These are phyloP conservation scores for Charaxes varanes DNA, from an alignment of 1,140 invertebrate species.

Conservation along the genomic window DNA sequence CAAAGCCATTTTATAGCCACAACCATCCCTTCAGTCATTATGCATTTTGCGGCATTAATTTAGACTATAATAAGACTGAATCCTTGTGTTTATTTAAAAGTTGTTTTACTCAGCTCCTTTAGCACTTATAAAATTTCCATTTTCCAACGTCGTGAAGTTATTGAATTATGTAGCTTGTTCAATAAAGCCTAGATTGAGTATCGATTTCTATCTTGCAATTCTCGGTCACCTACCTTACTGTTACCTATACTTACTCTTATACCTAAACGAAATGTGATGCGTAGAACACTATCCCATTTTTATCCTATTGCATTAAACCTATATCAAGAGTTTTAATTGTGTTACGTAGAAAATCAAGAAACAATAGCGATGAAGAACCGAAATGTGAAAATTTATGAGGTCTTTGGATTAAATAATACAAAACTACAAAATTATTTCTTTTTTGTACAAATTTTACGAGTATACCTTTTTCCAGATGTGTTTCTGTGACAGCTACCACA, in stretches of 20 bases:
- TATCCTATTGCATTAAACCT: no score
- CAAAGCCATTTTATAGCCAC: no score
- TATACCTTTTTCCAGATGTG: slow-evolving; percentile 1
- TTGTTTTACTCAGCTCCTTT: no score
- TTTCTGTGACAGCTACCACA: slow-evolving; percentile 43
- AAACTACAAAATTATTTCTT: slow-evolving; percentile 7
- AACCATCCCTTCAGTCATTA: no score
- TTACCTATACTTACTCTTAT: no score
- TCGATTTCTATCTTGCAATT: slow-evolving; percentile 8
- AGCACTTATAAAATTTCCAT: no score
- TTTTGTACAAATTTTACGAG: slow-evolving; percentile 11
- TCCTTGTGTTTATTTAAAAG: no score
- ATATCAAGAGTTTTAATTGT: background rate
- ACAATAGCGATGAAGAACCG: slow-evolving; percentile 6
- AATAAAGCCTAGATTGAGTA: slow-evolving; percentile 7
- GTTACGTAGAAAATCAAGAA: slow-evolving; percentile 6
- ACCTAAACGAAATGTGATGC: slow-evolving; percentile 26
- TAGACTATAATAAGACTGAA: no score
- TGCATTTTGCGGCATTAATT: no score
- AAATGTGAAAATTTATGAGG: slow-evolving; percentile 16
- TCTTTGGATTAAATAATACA: slow-evolving; percentile 30
- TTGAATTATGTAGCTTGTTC: no score
- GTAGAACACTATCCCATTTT: slow-evolving; percentile 2
- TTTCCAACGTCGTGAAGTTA: no score
- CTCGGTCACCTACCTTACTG: no score